Percentiles rank a stretch among this genome's conserved stretches.
These are phyloP conservation scores for Aphaenogaster ashmeadi DNA, from an alignment of 1,140 invertebrate genomes.

Conservation along the genomic window DNA sequence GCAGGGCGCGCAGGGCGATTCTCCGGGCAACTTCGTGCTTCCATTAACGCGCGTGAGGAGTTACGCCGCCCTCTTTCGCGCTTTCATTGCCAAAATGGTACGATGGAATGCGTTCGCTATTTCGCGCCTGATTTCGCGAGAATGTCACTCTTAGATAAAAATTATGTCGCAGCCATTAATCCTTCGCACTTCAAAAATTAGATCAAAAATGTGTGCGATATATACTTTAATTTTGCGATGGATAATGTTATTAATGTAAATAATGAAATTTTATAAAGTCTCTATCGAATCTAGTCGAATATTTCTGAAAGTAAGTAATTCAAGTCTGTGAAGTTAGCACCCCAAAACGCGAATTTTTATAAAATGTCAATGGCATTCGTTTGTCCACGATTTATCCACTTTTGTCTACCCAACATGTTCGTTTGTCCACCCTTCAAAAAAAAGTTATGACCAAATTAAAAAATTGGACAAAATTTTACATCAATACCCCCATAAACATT, in stretches of 20 bases:
- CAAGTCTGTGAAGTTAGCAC: too few species aligned
- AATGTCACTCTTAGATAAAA: conserved; percentile 17
- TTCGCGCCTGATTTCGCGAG: conserved; percentile 39
- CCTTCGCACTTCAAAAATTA: not conserved
- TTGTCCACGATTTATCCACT: too few species aligned
- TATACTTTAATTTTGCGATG: too few species aligned
- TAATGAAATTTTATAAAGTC: not conserved
- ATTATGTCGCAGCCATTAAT: not conserved
- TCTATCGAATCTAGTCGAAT: not conserved
- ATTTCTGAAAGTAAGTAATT: too few species aligned
- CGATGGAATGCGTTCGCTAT: conserved; percentile 35
- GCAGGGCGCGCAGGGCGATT: not conserved
- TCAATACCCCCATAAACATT: too few species aligned
- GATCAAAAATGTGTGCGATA: not conserved
- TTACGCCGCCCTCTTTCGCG: conserved; percentile 38
- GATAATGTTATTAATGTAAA: not conserved
- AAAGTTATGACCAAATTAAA: too few species aligned
- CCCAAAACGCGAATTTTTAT: too few species aligned
- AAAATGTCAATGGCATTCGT: too few species aligned
- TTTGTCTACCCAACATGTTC: too few species aligned
- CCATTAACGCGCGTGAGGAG: conserved; percentile 52
- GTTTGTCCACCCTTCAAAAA: too few species aligned
- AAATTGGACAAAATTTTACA: too few species aligned
- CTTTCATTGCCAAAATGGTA: conserved; percentile 33
- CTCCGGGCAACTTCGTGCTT: conserved; percentile 51